phyloP scores from a whole-genome alignment of 2,888 invertebrate genomes.

The Meteorus colon region DNA sequence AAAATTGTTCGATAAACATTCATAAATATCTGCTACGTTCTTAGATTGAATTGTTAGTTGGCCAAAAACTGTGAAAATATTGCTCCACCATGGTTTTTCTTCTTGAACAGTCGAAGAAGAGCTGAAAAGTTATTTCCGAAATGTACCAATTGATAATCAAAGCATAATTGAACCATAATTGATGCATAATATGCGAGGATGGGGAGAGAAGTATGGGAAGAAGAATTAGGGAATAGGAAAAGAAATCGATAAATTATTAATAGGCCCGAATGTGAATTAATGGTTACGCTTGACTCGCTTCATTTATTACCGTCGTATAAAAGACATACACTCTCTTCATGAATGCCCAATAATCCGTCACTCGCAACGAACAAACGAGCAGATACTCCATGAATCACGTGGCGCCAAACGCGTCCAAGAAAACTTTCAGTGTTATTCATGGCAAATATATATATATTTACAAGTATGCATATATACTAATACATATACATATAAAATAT shows the following conservation, averaged over 20 bases:
- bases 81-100: no score
- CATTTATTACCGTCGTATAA: constrained; percentile 36
- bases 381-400: constrained; percentile 42
- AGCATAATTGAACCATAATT: no score
- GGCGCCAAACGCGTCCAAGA: constrained; percentile 42
- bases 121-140: no score
- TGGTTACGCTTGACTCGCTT: constrained; percentile 26
- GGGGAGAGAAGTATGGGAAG: no score
- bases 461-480: background rate
- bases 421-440: constrained; percentile 10
- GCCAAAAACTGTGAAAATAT: no score
- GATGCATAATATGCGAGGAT: no score
- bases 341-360: constrained; percentile 54
- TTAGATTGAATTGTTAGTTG: no score
- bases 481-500: background rate
- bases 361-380: constrained; percentile 37
- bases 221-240: constrained; percentile 20
- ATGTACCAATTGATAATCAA: no score
- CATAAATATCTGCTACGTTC: no score
- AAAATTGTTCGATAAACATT: no score
- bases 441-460: background rate
- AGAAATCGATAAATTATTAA: constrained; percentile 33
- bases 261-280: constrained; percentile 34
- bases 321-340: constrained; percentile 45
- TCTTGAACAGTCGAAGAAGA: no score